A percentile compares a stretch with the other conserved stretches of the same genome.
Evolutionary conservation across 2,113 vertebrate species (phyloP).

Genomic region (Micromys minutus): DNA sequence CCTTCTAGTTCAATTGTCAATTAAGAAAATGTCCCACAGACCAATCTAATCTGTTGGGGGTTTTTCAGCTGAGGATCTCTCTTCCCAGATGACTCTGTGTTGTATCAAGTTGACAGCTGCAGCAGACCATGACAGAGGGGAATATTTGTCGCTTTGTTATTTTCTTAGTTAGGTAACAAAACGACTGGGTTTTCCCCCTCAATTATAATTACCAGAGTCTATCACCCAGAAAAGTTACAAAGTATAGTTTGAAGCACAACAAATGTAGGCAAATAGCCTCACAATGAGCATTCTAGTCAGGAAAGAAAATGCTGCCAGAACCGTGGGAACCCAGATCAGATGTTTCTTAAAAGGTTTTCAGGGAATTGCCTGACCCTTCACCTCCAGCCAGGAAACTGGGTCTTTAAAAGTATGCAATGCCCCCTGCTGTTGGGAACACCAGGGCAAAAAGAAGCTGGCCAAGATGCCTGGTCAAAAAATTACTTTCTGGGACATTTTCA

Average conservation of each 20-base stretch:
- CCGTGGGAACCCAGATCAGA: neutral
- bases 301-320: neutral
- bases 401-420: neutral
- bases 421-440: neutral
- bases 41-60: neutral
- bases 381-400: neutral
- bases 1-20: neutral
- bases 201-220: neutral
- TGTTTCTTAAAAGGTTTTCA: neutral
- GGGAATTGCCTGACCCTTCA: neutral
- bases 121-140: neutral
- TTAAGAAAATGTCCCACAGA: neutral
- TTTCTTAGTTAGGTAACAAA: neutral
- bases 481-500: conserved; percentile 3
- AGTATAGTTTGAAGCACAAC: neutral
- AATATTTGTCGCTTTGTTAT: neutral
- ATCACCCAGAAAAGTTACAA: neutral
- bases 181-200: neutral
- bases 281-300: neutral
- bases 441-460: neutral
- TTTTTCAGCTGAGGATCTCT: neutral
- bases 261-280: neutral
- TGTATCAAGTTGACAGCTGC: neutral
- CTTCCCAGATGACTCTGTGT: neutral
- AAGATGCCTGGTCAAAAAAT: neutral